These are phyloP conservation scores for Hermatobates lingyangjiaoensis DNA, from an alignment of 1,140 invertebrate species.

Conservation along the genomic window DNA sequence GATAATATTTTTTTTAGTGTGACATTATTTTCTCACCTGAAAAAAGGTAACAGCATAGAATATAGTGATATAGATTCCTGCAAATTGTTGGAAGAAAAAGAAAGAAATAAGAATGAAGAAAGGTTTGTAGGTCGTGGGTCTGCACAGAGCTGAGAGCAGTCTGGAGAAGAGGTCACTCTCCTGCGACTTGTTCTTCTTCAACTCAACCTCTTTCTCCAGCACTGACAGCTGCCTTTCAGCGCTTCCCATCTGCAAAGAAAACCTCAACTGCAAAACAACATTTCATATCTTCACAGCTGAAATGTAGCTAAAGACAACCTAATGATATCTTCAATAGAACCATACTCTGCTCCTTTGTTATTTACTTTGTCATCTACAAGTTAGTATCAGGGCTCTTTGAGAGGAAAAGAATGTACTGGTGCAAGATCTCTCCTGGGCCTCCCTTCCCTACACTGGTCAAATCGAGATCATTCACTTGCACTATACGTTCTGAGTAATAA, in stretches of 20 bases:
- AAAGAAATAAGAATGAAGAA: slow-evolving; percentile 31
- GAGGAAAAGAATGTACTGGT: too few relatives aligned
- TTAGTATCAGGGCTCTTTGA: too few relatives aligned
- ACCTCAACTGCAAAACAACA: too few relatives aligned
- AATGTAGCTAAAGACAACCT: not conserved
- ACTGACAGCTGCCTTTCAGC: slow-evolving; percentile 23
- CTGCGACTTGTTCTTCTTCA: not conserved
- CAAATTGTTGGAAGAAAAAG: slow-evolving; percentile 39
- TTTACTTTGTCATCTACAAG: too few relatives aligned
- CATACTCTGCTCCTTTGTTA: too few relatives aligned
- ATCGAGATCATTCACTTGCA: too few relatives aligned
- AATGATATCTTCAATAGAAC: not conserved
- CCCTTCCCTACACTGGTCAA: too few relatives aligned
- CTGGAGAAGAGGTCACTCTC: slow-evolving; percentile 4
- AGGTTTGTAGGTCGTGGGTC: slow-evolving; percentile 38
- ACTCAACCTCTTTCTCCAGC: slow-evolving; percentile 23
- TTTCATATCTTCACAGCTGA: too few relatives aligned
- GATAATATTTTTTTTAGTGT: too few relatives aligned
- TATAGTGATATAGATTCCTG: slow-evolving; percentile 43
- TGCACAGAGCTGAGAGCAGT: slow-evolving; percentile 19
- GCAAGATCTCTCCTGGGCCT: too few relatives aligned
- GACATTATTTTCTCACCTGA: slow-evolving; percentile 21
- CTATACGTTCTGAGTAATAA: too few relatives aligned
- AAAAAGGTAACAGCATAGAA: slow-evolving; percentile 48
- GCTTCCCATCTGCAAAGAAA: slow-evolving; percentile 12